Conservation (phyloP, 53 echinoderm and acorn worm species). For the Echinometra lucunter region DNA sequence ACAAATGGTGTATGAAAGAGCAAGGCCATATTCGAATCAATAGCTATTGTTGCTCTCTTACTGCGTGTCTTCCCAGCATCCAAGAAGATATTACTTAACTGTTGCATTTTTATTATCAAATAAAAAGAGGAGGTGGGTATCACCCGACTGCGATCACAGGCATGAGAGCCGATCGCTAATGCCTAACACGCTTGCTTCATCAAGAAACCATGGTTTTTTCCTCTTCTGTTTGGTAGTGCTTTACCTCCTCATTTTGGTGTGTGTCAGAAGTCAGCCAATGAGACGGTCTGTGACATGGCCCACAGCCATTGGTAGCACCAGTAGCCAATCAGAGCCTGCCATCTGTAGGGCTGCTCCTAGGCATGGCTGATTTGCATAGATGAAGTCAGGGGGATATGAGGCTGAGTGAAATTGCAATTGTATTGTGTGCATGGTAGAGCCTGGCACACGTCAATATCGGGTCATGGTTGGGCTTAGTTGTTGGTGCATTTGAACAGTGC, state of each 20-base stretch:
- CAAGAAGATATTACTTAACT: conserved; percentile 64
- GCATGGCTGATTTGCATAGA: conserved; percentile 58
- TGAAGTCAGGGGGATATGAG: neutral
- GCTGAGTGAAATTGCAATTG: neutral
- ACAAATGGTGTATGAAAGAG: conserved; percentile 60
- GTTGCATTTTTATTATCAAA: conserved; percentile 69
- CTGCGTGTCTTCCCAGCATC: conserved; percentile 46
- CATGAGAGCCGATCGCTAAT: conserved; percentile 59
- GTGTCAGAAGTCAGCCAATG: conserved; percentile 66
- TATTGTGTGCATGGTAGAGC: conserved; percentile 23
- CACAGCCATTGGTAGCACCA: conserved; percentile 55
- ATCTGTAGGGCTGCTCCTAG: conserved; percentile 62
- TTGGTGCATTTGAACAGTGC: neutral
- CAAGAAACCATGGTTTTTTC: conserved; percentile 34
- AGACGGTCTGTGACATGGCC: conserved; percentile 61
- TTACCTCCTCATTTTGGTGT: conserved; percentile 31
- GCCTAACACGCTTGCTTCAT: conserved; percentile 66
- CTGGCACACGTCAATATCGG: conserved; percentile 27
- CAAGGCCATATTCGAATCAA: conserved; percentile 64
- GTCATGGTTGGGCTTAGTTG: neutral
- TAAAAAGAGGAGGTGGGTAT: conserved; percentile 34
- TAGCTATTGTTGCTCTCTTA: conserved; percentile 53
- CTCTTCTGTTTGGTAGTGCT: conserved; percentile 13
- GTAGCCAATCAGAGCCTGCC: conserved; percentile 58
- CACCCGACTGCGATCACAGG: conserved; percentile 22